phyloP scores from a whole-genome alignment of 2,888 invertebrate species.

The Sympetrum striolatum region DNA sequence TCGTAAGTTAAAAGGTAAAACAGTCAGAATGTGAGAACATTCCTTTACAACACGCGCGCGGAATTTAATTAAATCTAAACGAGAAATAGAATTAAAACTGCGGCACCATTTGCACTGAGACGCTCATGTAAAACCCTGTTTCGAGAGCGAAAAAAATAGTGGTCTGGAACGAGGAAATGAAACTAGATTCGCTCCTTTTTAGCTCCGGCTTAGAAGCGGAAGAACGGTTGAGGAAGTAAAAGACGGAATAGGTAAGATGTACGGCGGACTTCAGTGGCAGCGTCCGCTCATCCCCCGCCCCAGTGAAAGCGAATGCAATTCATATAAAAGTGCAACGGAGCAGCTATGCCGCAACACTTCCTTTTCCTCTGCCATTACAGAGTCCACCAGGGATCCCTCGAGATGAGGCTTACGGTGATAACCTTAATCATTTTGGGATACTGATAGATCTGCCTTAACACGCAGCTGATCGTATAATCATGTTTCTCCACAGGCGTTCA shows the following conservation, averaged over 20 bases:
- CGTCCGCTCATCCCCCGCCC: background rate
- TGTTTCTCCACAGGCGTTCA: background rate
- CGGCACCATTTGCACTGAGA: no score
- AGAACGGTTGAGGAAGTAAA: conserved; percentile 16
- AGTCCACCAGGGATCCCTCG: background rate
- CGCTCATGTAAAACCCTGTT: no score
- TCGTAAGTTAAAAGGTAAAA: no score
- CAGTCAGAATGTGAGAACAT: no score
- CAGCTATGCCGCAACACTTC: background rate
- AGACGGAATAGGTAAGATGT: conserved; percentile 12
- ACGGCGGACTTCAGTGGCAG: background rate
- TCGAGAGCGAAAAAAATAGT: background rate
- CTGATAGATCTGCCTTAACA: background rate
- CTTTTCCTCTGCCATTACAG: background rate
- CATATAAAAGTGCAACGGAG: background rate
- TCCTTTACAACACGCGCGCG: no score
- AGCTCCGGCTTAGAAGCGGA: background rate
- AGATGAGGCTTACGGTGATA: background rate
- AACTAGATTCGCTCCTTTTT: background rate
- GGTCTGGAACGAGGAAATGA: background rate
- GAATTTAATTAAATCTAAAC: no score
- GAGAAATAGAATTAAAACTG: no score
- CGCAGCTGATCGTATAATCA: background rate
- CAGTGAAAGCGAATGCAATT: background rate
- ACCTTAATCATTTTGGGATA: background rate